phyloP scores from a whole-genome alignment of 2,888 invertebrate species.

The Bhutanitis thaidina region DNA sequence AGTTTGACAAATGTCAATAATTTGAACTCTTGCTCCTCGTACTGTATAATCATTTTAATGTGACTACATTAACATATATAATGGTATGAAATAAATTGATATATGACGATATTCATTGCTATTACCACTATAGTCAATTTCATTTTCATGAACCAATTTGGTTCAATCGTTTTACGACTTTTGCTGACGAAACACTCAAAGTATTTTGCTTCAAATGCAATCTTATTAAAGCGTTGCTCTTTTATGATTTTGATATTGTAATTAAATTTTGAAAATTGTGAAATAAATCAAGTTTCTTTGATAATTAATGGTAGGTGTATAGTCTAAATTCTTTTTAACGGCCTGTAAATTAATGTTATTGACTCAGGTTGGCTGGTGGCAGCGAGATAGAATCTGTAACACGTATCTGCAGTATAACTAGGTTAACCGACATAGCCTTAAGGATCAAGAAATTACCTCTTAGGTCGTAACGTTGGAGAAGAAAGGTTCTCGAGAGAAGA shows the following conservation, averaged over 20 bases:
- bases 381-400: too few relatives aligned
- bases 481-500: too few relatives aligned
- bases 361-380: too few relatives aligned
- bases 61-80: constrained; percentile 13
- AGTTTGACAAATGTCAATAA: neutral
- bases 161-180: constrained; percentile 18
- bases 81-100: constrained; percentile 12
- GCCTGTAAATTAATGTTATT: too few relatives aligned
- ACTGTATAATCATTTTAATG: constrained; percentile 18
- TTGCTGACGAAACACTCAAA: constrained; percentile 2
- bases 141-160: constrained; percentile 15
- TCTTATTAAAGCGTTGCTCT: neutral
- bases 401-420: too few relatives aligned
- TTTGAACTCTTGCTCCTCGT: neutral
- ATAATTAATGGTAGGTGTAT: too few relatives aligned
- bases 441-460: too few relatives aligned
- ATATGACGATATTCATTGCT: constrained; percentile 7
- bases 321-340: too few relatives aligned
- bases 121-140: constrained; percentile 7
- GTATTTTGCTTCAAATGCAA: neutral
- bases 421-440: too few relatives aligned
- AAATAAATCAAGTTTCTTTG: too few relatives aligned
- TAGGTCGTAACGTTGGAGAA: too few relatives aligned
- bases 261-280: too few relatives aligned
- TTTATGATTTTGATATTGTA: neutral